Percentiles rank a stretch among this genome's conserved stretches.
Conservation (phyloP, 2,888 invertebrate genomes). For the Anthophora plumipes region DNA sequence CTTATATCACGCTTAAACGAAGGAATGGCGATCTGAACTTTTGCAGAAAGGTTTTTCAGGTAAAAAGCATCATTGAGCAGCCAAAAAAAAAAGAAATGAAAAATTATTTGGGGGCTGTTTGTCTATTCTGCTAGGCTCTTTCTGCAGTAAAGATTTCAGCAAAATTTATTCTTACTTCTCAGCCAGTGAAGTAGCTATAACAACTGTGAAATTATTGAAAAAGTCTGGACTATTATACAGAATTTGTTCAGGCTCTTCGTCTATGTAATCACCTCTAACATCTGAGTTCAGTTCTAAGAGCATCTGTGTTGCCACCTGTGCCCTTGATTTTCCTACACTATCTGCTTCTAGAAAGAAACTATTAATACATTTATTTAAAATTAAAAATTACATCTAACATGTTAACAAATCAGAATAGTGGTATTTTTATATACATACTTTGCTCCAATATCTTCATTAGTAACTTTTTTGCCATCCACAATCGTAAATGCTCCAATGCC, state of each 20-base stretch:
- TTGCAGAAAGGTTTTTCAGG: too few relatives aligned
- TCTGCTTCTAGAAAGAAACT: slow-evolving; percentile 96
- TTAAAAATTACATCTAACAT: not conserved
- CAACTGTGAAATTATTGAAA: slow-evolving; percentile 94
- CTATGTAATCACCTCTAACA: slow-evolving; percentile 96
- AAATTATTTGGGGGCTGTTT: too few relatives aligned
- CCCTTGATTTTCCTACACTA: slow-evolving; percentile 93
- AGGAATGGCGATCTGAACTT: too few relatives aligned
- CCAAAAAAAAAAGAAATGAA: too few relatives aligned
- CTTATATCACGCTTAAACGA: too few relatives aligned
- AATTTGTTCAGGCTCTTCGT: slow-evolving; percentile 94
- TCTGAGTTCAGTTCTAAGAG: slow-evolving; percentile 96
- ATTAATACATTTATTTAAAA: slow-evolving; percentile 61
- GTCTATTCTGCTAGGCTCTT: too few relatives aligned
- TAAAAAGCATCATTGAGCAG: too few relatives aligned
- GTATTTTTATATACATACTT: slow-evolving; percentile 88
- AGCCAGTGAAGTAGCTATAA: slow-evolving; percentile 91
- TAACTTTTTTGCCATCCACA: slow-evolving; percentile 93
- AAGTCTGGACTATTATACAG: slow-evolving; percentile 94
- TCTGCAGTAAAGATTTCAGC: not conserved
- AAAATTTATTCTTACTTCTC: slow-evolving; percentile 87
- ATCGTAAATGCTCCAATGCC: slow-evolving; percentile 97
- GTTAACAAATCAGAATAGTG: not conserved
- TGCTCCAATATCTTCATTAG: slow-evolving; percentile 96
- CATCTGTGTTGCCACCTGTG: slow-evolving; percentile 92